A percentile compares a stretch with the other conserved stretches of the same genome.
These are phyloP conservation scores for Lepus americanus DNA, from an alignment of 2,113 vertebrate genomes.

Conservation along the genomic window DNA sequence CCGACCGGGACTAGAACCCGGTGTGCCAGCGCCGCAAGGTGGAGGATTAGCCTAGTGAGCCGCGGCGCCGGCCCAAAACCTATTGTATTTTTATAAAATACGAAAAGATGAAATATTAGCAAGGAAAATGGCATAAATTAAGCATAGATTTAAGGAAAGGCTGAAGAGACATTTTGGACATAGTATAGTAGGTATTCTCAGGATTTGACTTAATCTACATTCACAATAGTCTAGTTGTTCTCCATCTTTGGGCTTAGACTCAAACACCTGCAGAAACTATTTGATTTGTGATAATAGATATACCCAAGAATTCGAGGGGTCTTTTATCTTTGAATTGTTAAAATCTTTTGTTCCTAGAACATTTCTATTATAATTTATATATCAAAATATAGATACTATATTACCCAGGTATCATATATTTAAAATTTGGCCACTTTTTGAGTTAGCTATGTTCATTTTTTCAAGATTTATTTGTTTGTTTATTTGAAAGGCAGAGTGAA, in stretches of 20 bases:
- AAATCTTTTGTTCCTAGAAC: neutral
- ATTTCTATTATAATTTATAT: slow-evolving; percentile 5
- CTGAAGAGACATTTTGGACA: neutral
- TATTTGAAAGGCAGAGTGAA: no score
- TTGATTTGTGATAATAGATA: neutral
- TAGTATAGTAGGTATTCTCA: neutral
- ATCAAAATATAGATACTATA: neutral
- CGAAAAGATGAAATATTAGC: slow-evolving; percentile 9
- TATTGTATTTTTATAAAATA: neutral
- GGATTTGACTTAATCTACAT: neutral
- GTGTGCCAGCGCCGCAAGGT: no score
- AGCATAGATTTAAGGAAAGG: slow-evolving; percentile 17
- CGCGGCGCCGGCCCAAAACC: no score
- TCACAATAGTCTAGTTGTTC: neutral
- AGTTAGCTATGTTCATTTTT: neutral
- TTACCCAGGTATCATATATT: neutral
- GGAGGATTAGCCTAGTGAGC: no score
- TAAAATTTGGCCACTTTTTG: neutral
- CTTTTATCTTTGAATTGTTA: slow-evolving; percentile 30
- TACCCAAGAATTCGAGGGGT: neutral
- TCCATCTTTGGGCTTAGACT: neutral
- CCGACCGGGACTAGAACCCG: no score
- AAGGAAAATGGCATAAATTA: slow-evolving; percentile 16
- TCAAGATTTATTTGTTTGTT: no score
- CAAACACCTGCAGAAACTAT: slow-evolving; percentile 6